phyloP scores from a whole-genome alignment of 2,888 invertebrate genomes.

The Vanessa cardui region DNA sequence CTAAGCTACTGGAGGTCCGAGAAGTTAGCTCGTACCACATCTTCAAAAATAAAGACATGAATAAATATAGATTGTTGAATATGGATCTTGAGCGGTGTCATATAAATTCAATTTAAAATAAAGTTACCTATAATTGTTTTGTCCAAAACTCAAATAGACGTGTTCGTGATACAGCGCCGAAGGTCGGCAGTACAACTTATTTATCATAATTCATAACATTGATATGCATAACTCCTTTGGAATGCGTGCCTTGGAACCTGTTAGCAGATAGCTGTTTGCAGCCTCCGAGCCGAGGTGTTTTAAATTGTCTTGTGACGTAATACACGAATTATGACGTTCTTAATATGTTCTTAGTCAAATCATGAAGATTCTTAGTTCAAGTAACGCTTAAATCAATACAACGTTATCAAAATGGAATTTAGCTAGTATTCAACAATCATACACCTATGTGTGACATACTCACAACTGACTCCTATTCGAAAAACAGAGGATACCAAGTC shows the following conservation, averaged over 20 bases:
- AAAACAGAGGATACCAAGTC: too few relatives aligned
- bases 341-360: not conserved
- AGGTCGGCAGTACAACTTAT: conserved; percentile 19
- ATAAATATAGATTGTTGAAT: too few relatives aligned
- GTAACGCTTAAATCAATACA: too few relatives aligned
- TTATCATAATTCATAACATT: conserved; percentile 28
- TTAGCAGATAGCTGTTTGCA: conserved; percentile 2
- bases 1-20: too few relatives aligned
- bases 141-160: not conserved
- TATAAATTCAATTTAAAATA: too few relatives aligned
- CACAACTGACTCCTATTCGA: too few relatives aligned
- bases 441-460: too few relatives aligned
- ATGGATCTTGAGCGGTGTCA: too few relatives aligned
- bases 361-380: not conserved
- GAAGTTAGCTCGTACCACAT: too few relatives aligned
- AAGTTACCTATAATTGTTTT: not conserved
- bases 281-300: conserved; percentile 13
- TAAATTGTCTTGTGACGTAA: conserved; percentile 18
- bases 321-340: conserved; percentile 5
- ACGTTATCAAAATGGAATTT: too few relatives aligned
- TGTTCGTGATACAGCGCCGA: conserved; percentile 4
- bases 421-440: too few relatives aligned
- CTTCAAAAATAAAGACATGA: too few relatives aligned
- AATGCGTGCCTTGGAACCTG: conserved; percentile 33
- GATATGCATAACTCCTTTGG: conserved; percentile 33